Conservation (phyloP, 2,113 vertebrate genomes). For the Gobiocypris rarus region DNA sequence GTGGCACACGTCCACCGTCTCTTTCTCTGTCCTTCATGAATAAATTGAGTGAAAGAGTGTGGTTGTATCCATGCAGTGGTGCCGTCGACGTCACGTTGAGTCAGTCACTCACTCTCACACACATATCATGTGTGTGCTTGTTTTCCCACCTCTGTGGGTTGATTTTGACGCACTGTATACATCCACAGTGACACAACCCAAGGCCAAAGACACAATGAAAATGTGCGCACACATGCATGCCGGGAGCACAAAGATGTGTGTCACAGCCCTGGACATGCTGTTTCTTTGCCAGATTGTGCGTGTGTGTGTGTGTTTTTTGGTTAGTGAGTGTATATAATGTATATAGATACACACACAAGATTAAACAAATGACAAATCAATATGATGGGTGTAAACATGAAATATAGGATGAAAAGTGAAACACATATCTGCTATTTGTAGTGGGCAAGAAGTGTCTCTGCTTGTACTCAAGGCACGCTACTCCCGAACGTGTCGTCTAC, state of each 20-base stretch:
- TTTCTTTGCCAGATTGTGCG: not conserved
- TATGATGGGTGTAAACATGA: not conserved
- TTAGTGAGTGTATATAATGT: not conserved
- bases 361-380: not conserved
- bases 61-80: not conserved
- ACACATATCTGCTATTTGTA: not conserved
- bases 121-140: not conserved
- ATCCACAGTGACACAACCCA: not conserved
- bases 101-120: not conserved
- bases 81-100: not conserved
- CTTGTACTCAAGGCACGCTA: not conserved
- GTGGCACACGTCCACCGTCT: not conserved
- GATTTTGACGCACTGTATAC: not conserved
- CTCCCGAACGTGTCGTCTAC: not conserved
- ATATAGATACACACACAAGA: not conserved
- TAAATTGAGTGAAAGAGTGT: not conserved
- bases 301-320: not conserved
- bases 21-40: not conserved
- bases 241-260: not conserved
- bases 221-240: not conserved
- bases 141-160: not conserved
- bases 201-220: not conserved
- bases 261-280: not conserved
- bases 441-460: not conserved
- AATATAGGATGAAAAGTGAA: not conserved